A percentile compares a stretch with the other conserved stretches of the same genome.
Evolutionary conservation across 2,113 vertebrate species (phyloP).

Genomic region (Tenebrosternarchus preto): DNA sequence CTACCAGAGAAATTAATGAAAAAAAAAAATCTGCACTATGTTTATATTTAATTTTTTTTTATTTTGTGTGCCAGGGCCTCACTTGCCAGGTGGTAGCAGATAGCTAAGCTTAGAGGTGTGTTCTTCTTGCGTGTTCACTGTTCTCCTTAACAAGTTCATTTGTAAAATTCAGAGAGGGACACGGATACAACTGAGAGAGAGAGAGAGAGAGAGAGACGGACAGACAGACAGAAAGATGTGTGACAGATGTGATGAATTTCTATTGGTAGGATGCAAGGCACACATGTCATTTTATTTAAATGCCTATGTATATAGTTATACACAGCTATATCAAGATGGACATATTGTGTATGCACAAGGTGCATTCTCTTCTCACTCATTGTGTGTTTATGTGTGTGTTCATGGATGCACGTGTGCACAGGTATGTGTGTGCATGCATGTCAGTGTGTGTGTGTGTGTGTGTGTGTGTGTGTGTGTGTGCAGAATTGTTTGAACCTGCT

Average conservation of each 20-base stretch:
- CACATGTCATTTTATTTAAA: neutral
- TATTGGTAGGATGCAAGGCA: constrained; percentile 6
- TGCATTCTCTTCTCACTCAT: no score
- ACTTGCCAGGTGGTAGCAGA: constrained; percentile 39
- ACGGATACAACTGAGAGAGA: neutral
- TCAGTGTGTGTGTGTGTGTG: constrained; percentile 10
- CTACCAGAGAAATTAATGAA: constrained; percentile 28
- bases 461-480: constrained; percentile 16
- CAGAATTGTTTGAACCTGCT: neutral
- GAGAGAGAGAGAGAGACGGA: constrained; percentile 7
- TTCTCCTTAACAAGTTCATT: constrained; percentile 22
- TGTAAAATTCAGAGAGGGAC: neutral
- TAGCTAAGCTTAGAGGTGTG: constrained; percentile 17
- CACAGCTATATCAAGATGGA: neutral
- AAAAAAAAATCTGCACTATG: neutral
- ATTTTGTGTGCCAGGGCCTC: neutral
- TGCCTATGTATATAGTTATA: neutral
- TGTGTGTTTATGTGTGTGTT: constrained; percentile 1
- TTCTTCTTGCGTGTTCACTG: constrained; percentile 26
- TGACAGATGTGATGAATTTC: constrained; percentile 6
- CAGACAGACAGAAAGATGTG: constrained; percentile 1
- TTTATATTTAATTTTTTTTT: no score
- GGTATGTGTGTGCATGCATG: constrained; percentile 4
- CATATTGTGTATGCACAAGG: neutral
- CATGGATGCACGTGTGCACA: no score